phyloP scores from a whole-genome alignment of 2,113 vertebrate genomes.

The Argyrosomus japonicus region DNA sequence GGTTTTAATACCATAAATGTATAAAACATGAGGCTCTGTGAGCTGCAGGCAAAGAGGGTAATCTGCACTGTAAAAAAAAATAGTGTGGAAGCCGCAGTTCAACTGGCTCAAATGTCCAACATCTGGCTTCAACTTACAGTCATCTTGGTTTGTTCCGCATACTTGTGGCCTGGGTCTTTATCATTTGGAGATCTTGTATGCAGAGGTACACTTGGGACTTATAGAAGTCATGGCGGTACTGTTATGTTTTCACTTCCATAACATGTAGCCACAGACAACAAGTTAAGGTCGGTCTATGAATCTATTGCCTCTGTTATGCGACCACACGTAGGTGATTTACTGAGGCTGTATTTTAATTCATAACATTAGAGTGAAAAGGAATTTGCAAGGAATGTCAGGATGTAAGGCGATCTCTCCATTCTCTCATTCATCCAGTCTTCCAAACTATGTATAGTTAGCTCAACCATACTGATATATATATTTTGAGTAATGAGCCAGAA shows the following conservation, averaged over 20 bases:
- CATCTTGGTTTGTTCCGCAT: background rate
- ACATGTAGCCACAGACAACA: background rate
- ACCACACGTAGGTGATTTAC: background rate
- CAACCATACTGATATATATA: background rate
- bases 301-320: background rate
- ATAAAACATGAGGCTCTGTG: background rate
- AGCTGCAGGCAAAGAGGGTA: background rate
- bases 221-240: background rate
- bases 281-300: background rate
- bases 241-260: background rate
- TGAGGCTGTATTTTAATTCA: too few relatives aligned
- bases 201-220: background rate
- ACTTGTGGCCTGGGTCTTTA: background rate
- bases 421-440: background rate
- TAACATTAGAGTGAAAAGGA: too few relatives aligned
- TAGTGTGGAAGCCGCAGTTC: background rate
- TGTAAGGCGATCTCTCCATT: background rate
- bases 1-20: background rate
- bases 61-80: background rate
- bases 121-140: slow-evolving; percentile 7
- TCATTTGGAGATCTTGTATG: background rate
- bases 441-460: background rate
- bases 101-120: slow-evolving; percentile 10
- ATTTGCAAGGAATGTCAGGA: too few relatives aligned
- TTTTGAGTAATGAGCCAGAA: background rate